Percentiles rank a stretch among this genome's conserved stretches.
Conservation (phyloP, 1,140 invertebrate species). For the Palaemon carinicauda region DNA sequence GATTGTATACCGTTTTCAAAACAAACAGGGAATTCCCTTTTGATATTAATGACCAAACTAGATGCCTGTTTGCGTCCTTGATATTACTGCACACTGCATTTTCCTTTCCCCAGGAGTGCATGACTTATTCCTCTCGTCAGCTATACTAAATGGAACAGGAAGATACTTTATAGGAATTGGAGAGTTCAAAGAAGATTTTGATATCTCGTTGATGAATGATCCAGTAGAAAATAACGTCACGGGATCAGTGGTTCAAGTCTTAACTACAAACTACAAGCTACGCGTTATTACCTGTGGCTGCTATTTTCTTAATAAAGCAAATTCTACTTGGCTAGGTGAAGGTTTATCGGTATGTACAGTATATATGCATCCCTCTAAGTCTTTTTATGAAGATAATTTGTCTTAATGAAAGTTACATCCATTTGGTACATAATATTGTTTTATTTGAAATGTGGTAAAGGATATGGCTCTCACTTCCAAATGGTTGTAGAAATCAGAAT, state of each 20-base stretch:
- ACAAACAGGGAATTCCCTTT: no score
- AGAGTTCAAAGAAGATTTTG: slow-evolving; percentile 28
- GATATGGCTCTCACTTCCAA: no score
- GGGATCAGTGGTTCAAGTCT: slow-evolving; percentile 35
- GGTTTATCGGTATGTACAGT: slow-evolving; percentile 62
- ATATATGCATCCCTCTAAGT: no score
- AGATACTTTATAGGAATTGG: slow-evolving; percentile 51
- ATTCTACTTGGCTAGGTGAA: slow-evolving; percentile 61
- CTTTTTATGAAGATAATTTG: no score
- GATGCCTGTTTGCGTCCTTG: no score
- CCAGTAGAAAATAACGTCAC: slow-evolving; percentile 52
- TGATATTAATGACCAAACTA: no score
- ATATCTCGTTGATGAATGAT: background rate
- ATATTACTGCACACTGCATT: no score
- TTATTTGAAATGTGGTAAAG: no score
- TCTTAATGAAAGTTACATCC: no score
- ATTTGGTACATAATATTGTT: no score
- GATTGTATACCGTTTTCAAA: no score
- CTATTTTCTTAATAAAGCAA: slow-evolving; percentile 62
- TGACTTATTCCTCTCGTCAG: slow-evolving; percentile 7
- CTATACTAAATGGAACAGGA: slow-evolving; percentile 30
- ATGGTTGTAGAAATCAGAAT: no score
- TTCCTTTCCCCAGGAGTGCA: slow-evolving; percentile 4
- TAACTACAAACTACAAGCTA: slow-evolving; percentile 62
- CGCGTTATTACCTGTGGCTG: slow-evolving; percentile 62